Percentiles rank a stretch among this genome's conserved stretches.
Conservation (phyloP, 2,888 invertebrate species). For the Leptura quadrifasciata region DNA sequence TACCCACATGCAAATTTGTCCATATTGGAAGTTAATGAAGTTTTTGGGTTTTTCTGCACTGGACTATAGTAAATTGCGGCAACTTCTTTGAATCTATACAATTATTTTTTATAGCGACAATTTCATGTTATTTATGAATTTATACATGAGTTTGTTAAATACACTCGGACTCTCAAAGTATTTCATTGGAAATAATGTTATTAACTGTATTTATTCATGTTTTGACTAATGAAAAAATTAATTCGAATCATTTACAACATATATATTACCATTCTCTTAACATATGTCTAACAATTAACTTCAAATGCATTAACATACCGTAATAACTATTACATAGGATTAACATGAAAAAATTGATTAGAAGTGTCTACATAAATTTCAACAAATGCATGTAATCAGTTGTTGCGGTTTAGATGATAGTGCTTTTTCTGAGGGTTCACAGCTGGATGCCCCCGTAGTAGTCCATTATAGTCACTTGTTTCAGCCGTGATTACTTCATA, state of each 20-base stretch:
- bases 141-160: not conserved
- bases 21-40: no score
- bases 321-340: constrained; percentile 36
- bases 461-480: constrained; percentile 38
- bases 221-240: constrained; percentile 28
- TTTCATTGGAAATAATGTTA: not conserved
- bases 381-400: constrained; percentile 42
- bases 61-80: no score
- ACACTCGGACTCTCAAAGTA: not conserved
- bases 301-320: constrained; percentile 27
- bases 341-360: constrained; percentile 43
- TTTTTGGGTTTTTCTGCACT: no score
- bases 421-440: constrained; percentile 41
- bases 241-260: constrained; percentile 19
- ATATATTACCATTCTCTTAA: constrained; percentile 21
- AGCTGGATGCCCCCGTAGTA: constrained; percentile 35
- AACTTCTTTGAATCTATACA: no score
- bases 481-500: constrained; percentile 40
- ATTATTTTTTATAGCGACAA: no score
- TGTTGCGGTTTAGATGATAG: constrained; percentile 45
- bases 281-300: constrained; percentile 32
- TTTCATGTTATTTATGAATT: not conserved
- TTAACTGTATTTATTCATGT: not conserved
- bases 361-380: constrained; percentile 45
- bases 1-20: no score